Evolutionary conservation across 2,888 invertebrate species (phyloP), one percentile per base, ranked within the genome.

Genomic region (Macrostomum cliftonense): DNA sequence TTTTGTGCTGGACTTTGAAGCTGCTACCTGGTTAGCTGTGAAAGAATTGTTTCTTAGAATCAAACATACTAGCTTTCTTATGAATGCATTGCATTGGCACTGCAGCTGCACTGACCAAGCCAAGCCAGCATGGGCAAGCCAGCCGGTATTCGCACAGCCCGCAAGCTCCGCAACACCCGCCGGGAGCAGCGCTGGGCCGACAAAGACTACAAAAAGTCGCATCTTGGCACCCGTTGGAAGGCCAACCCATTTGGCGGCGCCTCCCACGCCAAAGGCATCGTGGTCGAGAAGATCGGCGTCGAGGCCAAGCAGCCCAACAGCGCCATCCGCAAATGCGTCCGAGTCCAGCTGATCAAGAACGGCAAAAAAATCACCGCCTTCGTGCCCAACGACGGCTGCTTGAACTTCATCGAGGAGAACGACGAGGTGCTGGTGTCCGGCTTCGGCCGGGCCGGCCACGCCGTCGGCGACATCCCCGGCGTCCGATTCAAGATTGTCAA

Each of bases 281-380:
- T 97, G 59, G 78, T 97, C 59, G 97, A 97, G 77, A 97, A 97
- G 83, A 93, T 91, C 67, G 97, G 97, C 65, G 95, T 99, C 64
- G 97, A 99, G 78, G 97, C 97, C 62, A 97, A 97, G 74, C 97
- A 97, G 78, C 97, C 97, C 20, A 97, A 97, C 76, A 97, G 95
- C 69, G 97, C 97, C 65, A 99, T 97, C 71, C 79, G 97, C 61
- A 99, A 97, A 75, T 97, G 97, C 67, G 97, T 97, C 50, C 77
- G 97, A 67, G 97, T 99, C 42, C 97, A 99, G 72, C 76, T 97
- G 49, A 97, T 99, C 71, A 99, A 99, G 75, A 97, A 97, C 70
- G 95, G 95, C 61, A 97, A 99, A 75, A 99, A 99, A 73, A 97
- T 99, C 70, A 99, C 97, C 46, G 97, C 97, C 1, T 97, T 97